Evolutionary conservation across 2,888 invertebrate genomes (phyloP).

Genomic region (Xestia sexstrigata): DNA sequence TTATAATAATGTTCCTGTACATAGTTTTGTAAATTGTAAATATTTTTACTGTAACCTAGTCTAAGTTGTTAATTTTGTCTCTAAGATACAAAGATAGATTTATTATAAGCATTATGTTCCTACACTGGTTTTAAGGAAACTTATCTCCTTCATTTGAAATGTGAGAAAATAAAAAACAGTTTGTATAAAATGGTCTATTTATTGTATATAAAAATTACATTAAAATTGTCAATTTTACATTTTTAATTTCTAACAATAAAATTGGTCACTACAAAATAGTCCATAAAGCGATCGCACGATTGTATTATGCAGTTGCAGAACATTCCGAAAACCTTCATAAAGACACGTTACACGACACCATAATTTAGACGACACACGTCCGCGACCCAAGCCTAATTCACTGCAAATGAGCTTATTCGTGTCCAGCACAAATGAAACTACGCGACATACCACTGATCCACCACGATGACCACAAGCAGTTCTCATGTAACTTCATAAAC

Average conservation of each 20-base stretch:
- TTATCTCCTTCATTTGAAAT: constrained; percentile 69
- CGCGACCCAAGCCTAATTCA: constrained; percentile 66
- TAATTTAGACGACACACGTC: constrained; percentile 67
- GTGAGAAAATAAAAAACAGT: constrained; percentile 79
- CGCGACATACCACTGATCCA: constrained; percentile 39
- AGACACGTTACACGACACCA: constrained; percentile 70
- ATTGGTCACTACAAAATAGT: constrained; percentile 91
- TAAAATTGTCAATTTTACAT: constrained; percentile 90
- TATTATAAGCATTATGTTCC: constrained; percentile 75
- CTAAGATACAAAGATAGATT: constrained; percentile 61
- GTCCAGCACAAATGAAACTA: constrained; percentile 67
- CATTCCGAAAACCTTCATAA: constrained; percentile 77
- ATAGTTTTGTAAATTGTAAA: constrained; percentile 79
- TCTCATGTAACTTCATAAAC: constrained; percentile 39
- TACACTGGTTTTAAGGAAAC: constrained; percentile 72
- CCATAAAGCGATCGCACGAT: constrained; percentile 87
- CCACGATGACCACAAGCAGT: constrained; percentile 37
- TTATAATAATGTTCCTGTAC: constrained; percentile 80
- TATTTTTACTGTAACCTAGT: constrained; percentile 57
- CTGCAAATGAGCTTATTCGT: constrained; percentile 60
- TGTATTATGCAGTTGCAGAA: constrained; percentile 85
- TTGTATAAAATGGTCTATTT: constrained; percentile 90
- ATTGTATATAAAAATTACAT: constrained; percentile 91
- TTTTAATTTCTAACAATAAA: constrained; percentile 87
- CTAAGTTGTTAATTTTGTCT: constrained; percentile 65